A percentile compares a stretch with the other conserved stretches of the same genome.
Evolutionary conservation across 2,888 invertebrate species (phyloP).

Genomic region (Acrobasis suavella): DNA sequence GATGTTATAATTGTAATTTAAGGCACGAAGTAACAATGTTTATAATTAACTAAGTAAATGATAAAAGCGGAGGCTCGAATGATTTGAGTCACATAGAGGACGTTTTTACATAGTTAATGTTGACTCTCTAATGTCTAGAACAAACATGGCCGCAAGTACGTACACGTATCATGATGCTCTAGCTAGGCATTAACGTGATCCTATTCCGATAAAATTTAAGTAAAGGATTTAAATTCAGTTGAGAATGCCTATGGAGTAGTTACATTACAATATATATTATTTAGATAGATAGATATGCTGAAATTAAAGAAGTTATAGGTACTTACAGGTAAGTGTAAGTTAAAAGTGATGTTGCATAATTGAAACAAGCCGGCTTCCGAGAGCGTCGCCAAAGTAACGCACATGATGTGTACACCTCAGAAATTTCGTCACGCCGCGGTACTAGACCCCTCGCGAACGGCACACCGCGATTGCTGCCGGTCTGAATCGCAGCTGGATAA

Average conservation of each 20-base stretch:
- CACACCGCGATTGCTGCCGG: conserved; percentile 35
- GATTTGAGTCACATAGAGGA: conserved; percentile 55
- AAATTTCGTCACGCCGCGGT: conserved; percentile 45
- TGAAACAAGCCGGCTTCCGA: conserved; percentile 48
- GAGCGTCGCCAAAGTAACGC: conserved; percentile 45
- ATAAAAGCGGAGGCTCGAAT: conserved; percentile 44
- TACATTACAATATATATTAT: conserved; percentile 16
- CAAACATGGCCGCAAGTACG: conserved; percentile 60
- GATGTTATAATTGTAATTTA: not conserved
- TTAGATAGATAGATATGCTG: not conserved
- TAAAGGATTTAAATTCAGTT: not conserved
- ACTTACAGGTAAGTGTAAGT: conserved; percentile 58
- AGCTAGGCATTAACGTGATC: conserved; percentile 9
- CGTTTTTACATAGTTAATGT: conserved; percentile 49
- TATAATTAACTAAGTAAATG: conserved; percentile 30
- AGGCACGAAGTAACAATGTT: conserved; percentile 9
- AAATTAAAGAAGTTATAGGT: conserved; percentile 32
- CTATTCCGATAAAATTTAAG: conserved; percentile 5
- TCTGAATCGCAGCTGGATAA: not conserved
- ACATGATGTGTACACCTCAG: conserved; percentile 51
- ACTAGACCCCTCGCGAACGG: conserved; percentile 38
- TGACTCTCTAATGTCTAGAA: conserved; percentile 58
- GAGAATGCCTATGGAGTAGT: not conserved
- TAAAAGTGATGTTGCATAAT: conserved; percentile 66
- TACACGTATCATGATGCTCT: conserved; percentile 41